Percentiles rank a stretch among this genome's conserved stretches.
phyloP scores from a whole-genome alignment of 1,140 invertebrate genomes.

The Bicyclus anynana region DNA sequence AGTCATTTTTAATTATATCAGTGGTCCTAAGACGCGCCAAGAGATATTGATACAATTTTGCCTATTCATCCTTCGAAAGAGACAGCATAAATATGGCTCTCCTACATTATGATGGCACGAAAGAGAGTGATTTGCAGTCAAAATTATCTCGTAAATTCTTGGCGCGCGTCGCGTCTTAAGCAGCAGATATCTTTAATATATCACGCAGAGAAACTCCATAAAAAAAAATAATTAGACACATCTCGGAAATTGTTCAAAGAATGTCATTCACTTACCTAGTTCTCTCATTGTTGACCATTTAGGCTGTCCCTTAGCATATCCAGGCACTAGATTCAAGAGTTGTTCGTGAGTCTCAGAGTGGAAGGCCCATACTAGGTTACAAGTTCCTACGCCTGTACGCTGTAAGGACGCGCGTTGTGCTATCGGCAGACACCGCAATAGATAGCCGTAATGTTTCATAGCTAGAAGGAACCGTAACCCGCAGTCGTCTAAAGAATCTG shows the following conservation, averaged over 20 bases:
- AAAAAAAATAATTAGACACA: too few species aligned
- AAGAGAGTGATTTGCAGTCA: too few species aligned
- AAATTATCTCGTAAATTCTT: too few species aligned
- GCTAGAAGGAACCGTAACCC: slow-evolving; percentile 96
- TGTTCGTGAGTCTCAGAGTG: slow-evolving; percentile 99
- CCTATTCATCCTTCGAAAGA: too few species aligned
- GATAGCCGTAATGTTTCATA: slow-evolving; percentile 98
- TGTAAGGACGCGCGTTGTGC: slow-evolving; percentile 92
- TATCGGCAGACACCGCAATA: slow-evolving; percentile 93
- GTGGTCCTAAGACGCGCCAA: too few species aligned
- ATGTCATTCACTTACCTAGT: slow-evolving; percentile 75
- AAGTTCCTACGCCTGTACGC: slow-evolving; percentile 92
- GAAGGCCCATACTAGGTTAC: slow-evolving; percentile 99
- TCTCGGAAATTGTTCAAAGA: background rate
- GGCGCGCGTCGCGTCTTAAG: too few species aligned
- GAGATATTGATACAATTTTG: too few species aligned
- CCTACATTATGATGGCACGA: too few species aligned
- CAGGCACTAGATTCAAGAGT: slow-evolving; percentile 92
- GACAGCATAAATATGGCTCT: too few species aligned
- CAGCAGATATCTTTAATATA: too few species aligned
- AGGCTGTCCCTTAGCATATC: slow-evolving; percentile 88
- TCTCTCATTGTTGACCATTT: slow-evolving; percentile 96
- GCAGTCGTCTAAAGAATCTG: slow-evolving; percentile 97
- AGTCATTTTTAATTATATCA: too few species aligned
- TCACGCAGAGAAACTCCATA: too few species aligned